Evolutionary conservation across 2,888 invertebrate species (phyloP).

Genomic region (Subacronicta megacephala): DNA sequence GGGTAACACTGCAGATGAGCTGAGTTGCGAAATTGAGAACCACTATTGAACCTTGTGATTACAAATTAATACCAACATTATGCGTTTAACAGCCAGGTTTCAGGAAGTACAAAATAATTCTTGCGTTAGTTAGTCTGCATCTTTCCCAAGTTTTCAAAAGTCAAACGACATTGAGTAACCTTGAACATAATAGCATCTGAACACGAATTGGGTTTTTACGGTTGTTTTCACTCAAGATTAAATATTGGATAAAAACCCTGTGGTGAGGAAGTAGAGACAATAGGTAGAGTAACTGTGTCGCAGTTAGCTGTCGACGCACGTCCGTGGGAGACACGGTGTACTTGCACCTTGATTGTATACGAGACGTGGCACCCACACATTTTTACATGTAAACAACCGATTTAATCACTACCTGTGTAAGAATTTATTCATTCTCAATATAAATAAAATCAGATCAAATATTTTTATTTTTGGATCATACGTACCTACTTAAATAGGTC

Average conservation of each 20-base stretch:
- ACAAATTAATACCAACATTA: no score
- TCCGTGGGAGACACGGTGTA: constrained; percentile 48
- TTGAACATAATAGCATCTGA: constrained; percentile 35
- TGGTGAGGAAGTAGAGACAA: constrained; percentile 61
- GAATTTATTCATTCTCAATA: constrained; percentile 6
- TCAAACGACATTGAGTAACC: constrained; percentile 45
- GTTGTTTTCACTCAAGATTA: constrained; percentile 75
- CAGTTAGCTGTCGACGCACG: constrained; percentile 50
- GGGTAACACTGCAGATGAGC: constrained; percentile 43
- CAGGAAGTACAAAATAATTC: neutral
- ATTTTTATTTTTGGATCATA: no score
- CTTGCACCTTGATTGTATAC: constrained; percentile 45
- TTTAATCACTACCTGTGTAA: constrained; percentile 16
- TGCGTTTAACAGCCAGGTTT: neutral
- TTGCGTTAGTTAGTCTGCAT: no score
- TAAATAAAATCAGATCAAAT: no score
- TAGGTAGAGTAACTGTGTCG: constrained; percentile 65
- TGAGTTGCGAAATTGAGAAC: constrained; percentile 48
- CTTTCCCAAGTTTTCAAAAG: constrained; percentile 1
- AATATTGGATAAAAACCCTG: constrained; percentile 75
- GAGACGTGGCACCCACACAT: constrained; percentile 24
- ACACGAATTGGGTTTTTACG: constrained; percentile 63
- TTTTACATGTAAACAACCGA: constrained; percentile 37
- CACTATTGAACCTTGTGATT: constrained; percentile 44
- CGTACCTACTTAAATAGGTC: no score